These are phyloP conservation scores for Siphamia tubifer DNA, from an alignment of 2,113 vertebrate species.

Conservation along the genomic window DNA sequence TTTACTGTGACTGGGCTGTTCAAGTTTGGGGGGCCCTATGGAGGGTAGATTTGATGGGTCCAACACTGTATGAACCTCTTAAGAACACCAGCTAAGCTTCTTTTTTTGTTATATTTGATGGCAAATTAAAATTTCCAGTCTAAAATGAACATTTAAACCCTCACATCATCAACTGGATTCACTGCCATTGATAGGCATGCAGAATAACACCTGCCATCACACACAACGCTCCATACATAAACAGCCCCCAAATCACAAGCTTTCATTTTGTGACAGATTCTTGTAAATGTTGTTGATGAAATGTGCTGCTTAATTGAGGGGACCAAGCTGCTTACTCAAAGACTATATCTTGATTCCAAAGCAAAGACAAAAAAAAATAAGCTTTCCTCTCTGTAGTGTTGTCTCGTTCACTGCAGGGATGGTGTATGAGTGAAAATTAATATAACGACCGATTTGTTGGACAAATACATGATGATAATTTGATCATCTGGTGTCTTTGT, in stretches of 20 bases:
- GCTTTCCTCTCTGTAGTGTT: slow-evolving; percentile 12
- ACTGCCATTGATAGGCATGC: slow-evolving; percentile 15
- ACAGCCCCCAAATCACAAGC: slow-evolving; percentile 21
- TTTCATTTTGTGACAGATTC: slow-evolving; percentile 24
- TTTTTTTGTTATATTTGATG: neutral
- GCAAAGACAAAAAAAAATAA: slow-evolving; percentile 6
- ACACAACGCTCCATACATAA: neutral
- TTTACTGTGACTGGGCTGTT: no score
- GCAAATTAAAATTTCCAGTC: neutral
- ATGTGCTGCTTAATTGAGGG: slow-evolving; percentile 18
- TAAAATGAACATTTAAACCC: slow-evolving; percentile 14
- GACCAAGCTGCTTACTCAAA: slow-evolving; percentile 46
- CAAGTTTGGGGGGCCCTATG: no score
- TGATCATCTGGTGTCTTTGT: slow-evolving; percentile 57
- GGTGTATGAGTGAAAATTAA: slow-evolving; percentile 26
- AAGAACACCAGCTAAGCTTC: neutral
- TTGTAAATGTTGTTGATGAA: slow-evolving; percentile 26
- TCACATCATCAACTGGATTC: slow-evolving; percentile 13
- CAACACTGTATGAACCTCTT: no score
- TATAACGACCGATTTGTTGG: slow-evolving; percentile 52
- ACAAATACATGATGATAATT: slow-evolving; percentile 58
- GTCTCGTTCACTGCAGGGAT: slow-evolving; percentile 16
- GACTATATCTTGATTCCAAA: slow-evolving; percentile 31
- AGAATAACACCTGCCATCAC: slow-evolving; percentile 39
- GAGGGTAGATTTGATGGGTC: no score